Evolutionary conservation across 2,797 vertebrate species (phyloP), one percentile per base, ranked within the genome.

Genomic region (Hybognathus amarus): DNA sequence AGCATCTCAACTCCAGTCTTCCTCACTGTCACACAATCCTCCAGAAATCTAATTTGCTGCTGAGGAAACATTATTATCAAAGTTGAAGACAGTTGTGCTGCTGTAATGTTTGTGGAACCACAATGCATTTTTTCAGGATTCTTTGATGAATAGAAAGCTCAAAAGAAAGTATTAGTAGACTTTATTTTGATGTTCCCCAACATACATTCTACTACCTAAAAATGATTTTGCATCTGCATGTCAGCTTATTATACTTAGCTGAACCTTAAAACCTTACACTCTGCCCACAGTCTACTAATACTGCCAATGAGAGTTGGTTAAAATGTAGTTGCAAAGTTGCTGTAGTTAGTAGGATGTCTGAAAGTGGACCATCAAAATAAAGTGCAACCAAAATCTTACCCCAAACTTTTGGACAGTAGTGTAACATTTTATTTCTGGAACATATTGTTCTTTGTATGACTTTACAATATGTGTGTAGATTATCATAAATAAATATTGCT

Each of bases 401-500:
- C 33, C 6, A 30, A 38, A 73, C 24, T 20, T 33, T 71, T 30
- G 13, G 47, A 52, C 5, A 42, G 20, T 13, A 70, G 42, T 17
- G 27, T 47, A 83, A 54, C 24, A 27, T 20, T 59, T 47, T 54
- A 7, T 68, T 75, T 33, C 17, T 54, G 17, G 15, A 56, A 68
- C n/a, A 5, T 45, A 50, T 9, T 59, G 27, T 63, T 76, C 24
- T 70, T 70, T 66, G 40, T 36, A 27, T 63, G 13, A 45, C 40
- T 47, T 61, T 76, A 17, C n/a, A 54, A 66, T 33, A 68, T 45
- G 40, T 11, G 15, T 20, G 66, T 50, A 54, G 50, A 73, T 27
- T 73, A 20, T 33, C 61, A 66, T 36, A 61, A 67, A 84, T 59
- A 52, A 27, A 63, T 40, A 38, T 73, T 78, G 73, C n/a, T 63